Conservation (phyloP, 2,113 vertebrate species). For the Girardinichthys multiradiatus region DNA sequence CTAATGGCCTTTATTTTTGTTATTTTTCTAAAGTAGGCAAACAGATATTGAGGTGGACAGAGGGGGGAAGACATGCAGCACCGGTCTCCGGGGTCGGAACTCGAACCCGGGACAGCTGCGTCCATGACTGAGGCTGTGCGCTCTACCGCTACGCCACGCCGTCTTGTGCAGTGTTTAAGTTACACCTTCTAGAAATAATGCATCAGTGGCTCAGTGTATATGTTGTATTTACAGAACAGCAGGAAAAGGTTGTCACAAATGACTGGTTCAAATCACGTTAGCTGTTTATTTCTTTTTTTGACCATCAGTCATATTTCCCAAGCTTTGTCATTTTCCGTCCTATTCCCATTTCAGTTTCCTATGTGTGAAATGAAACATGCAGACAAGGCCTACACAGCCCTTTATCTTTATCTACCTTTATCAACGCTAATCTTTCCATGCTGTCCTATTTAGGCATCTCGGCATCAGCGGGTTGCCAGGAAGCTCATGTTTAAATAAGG, state of each 20-base stretch:
- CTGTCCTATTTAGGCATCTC: conserved; percentile 70
- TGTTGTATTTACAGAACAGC: conserved; percentile 16
- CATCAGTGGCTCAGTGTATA: background rate
- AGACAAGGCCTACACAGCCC: conserved; percentile 16
- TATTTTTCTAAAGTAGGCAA: too few relatives aligned
- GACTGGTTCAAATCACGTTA: conserved; percentile 4
- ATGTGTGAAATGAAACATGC: conserved; percentile 51
- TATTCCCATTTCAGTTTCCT: conserved; percentile 41
- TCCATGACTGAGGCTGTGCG: too few relatives aligned
- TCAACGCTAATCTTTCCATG: conserved; percentile 67
- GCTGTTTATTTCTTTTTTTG: conserved; percentile 23
- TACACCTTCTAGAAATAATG: background rate
- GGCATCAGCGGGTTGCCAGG: conserved; percentile 64
- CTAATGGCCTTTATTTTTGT: too few relatives aligned
- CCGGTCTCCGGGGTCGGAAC: too few relatives aligned
- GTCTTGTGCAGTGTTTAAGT: background rate
- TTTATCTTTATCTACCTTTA: conserved; percentile 69
- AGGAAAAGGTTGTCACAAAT: conserved; percentile 29
- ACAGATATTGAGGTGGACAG: too few relatives aligned
- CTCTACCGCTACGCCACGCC: too few relatives aligned
- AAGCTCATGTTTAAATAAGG: conserved; percentile 76
- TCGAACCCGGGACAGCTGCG: too few relatives aligned
- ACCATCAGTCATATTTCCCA: conserved; percentile 43
- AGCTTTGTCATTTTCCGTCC: conserved; percentile 48
- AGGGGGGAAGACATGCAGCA: too few relatives aligned